Percentiles rank a stretch among this genome's conserved stretches.
Evolutionary conservation across 2,113 vertebrate genomes (phyloP).

Genomic region (Prochilodus magdalenae): DNA sequence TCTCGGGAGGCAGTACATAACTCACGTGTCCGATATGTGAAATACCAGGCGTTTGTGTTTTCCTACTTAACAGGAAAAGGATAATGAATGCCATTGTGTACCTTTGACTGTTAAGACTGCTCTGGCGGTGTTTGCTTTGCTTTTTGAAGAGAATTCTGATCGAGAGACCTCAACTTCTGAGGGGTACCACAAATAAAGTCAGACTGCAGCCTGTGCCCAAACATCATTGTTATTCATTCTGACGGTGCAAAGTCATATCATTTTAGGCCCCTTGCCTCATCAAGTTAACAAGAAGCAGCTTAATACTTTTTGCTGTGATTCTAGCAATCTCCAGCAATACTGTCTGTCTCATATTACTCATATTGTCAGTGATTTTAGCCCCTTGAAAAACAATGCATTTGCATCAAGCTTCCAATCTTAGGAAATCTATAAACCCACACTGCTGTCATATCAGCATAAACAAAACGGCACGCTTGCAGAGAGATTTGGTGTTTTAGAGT

Average conservation of each 20-base stretch:
- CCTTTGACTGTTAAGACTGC: not conserved
- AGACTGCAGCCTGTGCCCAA: not conserved
- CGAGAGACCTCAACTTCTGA: not conserved
- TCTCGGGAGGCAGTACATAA: not conserved
- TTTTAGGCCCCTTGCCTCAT: slow-evolving; percentile 15
- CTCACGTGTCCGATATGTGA: not conserved
- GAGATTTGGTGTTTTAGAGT: not conserved
- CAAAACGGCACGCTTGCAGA: not conserved
- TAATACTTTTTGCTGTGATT: slow-evolving; percentile 24
- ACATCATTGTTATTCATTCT: slow-evolving; percentile 16
- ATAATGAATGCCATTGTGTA: not conserved
- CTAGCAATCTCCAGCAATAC: slow-evolving; percentile 21
- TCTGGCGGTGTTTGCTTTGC: not conserved
- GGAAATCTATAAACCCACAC: not conserved
- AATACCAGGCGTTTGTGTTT: not conserved
- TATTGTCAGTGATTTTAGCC: slow-evolving; percentile 4
- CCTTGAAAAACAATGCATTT: slow-evolving; percentile 25
- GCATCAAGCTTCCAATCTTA: not conserved
- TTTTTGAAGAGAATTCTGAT: not conserved
- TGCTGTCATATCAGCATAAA: slow-evolving; percentile 1
- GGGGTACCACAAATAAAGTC: not conserved
- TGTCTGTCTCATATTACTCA: slow-evolving; percentile 6
- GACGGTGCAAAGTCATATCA: slow-evolving; percentile 11
- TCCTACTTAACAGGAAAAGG: not conserved
- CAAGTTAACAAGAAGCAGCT: slow-evolving; percentile 11